Conservation (phyloP, 92 coral and sea anemone species). For the Epizoanthus illoricatus region DNA sequence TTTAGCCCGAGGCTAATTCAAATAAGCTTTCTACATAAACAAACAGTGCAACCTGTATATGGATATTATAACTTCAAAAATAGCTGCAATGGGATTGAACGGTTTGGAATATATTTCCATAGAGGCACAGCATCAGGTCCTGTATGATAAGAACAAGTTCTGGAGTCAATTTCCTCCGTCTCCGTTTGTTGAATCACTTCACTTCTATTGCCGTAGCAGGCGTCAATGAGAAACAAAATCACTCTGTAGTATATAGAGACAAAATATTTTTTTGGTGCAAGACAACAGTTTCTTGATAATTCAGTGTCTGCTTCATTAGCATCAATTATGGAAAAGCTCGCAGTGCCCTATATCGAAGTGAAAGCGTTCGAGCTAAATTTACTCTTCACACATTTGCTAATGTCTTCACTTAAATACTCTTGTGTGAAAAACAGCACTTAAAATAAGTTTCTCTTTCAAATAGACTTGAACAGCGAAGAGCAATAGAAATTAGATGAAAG, state of each 20-base stretch:
- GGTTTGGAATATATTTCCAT: background rate
- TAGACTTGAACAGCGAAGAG: background rate
- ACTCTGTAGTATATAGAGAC: background rate
- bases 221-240: too few species aligned
- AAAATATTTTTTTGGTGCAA: background rate
- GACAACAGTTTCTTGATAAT: background rate
- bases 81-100: background rate
- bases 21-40: background rate
- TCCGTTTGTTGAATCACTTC: too few species aligned
- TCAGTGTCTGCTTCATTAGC: background rate
- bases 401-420: background rate
- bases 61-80: background rate
- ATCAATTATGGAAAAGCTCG: background rate
- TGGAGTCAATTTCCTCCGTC: too few species aligned
- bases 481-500: conserved; percentile 8
- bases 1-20: background rate
- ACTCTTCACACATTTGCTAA: background rate
- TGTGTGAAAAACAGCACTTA: background rate
- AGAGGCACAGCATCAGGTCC: background rate
- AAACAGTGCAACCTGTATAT: background rate
- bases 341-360: background rate
- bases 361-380: background rate
- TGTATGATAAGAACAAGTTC: too few species aligned
- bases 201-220: too few species aligned
- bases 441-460: background rate